Percentiles rank a stretch among this genome's conserved stretches.
These are phyloP conservation scores for Matsumurasca onukii DNA, from an alignment of 1,140 invertebrate species.

Conservation along the genomic window DNA sequence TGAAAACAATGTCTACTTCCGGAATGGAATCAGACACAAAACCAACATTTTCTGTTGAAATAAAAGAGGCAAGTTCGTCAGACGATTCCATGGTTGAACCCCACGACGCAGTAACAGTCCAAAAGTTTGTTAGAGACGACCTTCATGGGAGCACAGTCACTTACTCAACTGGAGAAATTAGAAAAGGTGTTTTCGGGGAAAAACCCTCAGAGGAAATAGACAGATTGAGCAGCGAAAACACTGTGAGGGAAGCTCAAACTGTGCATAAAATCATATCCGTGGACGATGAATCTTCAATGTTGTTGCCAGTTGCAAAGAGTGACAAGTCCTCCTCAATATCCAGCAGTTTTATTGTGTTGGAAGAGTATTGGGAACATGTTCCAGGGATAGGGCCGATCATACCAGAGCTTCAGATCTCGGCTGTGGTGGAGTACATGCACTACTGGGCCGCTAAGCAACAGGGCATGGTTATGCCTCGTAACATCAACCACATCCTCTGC, in stretches of 20 bases:
- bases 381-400: slow-evolving; percentile 57
- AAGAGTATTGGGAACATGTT: slow-evolving; percentile 43
- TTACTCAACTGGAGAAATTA: not conserved
- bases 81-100: too few relatives aligned
- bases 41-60: too few relatives aligned
- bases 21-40: too few relatives aligned
- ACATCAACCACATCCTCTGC: slow-evolving; percentile 58
- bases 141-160: too few relatives aligned
- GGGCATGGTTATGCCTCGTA: slow-evolving; percentile 60
- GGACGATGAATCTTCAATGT: not conserved
- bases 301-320: not conserved
- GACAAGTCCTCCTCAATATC: too few relatives aligned
- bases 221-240: not conserved
- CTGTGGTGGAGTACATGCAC: slow-evolving; percentile 52
- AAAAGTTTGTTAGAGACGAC: too few relatives aligned
- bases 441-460: slow-evolving; percentile 53
- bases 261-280: not conserved
- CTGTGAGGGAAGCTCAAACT: not conserved
- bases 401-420: slow-evolving; percentile 45
- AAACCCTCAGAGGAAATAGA: not conserved
- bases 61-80: too few relatives aligned
- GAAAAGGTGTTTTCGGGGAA: not conserved
- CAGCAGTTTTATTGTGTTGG: too few relatives aligned
- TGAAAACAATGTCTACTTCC: too few relatives aligned
- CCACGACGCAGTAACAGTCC: too few relatives aligned